Evolutionary conservation across 2,113 vertebrate genomes (phyloP).

Genomic region (Suricata suricatta): DNA sequence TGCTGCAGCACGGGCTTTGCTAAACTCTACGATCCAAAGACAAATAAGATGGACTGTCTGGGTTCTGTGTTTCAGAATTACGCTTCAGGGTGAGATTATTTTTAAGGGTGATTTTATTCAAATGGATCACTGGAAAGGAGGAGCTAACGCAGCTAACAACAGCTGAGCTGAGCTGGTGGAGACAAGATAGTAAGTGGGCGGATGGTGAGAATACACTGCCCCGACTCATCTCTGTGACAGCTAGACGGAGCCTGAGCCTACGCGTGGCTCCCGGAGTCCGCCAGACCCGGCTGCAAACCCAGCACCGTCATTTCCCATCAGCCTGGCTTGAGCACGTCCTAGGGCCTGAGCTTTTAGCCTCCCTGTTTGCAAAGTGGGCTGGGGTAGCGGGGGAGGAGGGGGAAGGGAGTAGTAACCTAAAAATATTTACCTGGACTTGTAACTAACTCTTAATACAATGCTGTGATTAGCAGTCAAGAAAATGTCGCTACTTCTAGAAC

Average conservation of each 20-base stretch:
- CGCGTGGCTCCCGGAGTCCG: neutral
- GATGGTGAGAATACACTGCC: neutral
- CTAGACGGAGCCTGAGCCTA: neutral
- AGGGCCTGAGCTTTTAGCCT: neutral
- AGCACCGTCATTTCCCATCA: neutral
- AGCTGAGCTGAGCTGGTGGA: neutral
- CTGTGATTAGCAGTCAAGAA: neutral
- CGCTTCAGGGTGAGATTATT: neutral
- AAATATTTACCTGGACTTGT: neutral
- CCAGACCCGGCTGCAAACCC: neutral
- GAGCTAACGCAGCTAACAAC: neutral
- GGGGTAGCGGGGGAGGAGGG: too few species aligned
- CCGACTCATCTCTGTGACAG: neutral
- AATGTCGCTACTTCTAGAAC: neutral
- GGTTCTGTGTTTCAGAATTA: neutral
- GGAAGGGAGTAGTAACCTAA: neutral
- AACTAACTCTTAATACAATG: neutral
- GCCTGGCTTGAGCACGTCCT: neutral
- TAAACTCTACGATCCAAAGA: neutral
- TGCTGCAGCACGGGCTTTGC: neutral
- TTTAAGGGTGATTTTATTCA: neutral
- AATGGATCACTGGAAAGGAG: neutral
- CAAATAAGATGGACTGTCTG: neutral
- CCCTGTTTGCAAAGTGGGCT: neutral
- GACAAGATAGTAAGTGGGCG: neutral